Conservation (phyloP, 2,797 vertebrate species). For the Natrix natrix region DNA sequence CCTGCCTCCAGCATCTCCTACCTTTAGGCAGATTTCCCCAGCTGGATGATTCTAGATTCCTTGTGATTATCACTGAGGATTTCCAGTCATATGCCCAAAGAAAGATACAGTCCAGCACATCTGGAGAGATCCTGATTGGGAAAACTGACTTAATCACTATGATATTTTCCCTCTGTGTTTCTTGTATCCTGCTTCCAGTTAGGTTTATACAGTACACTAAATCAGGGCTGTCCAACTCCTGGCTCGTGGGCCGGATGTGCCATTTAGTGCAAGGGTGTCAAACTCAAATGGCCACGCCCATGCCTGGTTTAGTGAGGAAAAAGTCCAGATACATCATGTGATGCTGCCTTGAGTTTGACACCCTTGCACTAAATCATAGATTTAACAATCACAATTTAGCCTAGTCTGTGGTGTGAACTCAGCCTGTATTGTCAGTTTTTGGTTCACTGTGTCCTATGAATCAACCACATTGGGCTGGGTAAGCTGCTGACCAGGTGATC, state of each 20-base stretch:
- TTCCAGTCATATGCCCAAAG: not conserved
- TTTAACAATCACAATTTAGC: not conserved
- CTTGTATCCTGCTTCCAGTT: not conserved
- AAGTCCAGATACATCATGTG: no score
- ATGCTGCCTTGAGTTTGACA: no score
- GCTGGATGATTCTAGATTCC: not conserved
- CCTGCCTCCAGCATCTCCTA: not conserved
- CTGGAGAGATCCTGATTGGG: not conserved
- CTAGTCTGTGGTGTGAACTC: not conserved
- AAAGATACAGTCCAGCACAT: not conserved
- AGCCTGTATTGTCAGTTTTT: not conserved
- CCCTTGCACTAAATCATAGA: not conserved
- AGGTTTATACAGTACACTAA: not conserved
- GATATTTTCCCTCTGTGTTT: not conserved
- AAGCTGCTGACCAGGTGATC: not conserved
- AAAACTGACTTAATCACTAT: not conserved
- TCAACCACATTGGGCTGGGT: not conserved
- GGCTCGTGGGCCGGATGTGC: no score
- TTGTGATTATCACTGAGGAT: not conserved
- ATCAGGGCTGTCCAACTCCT: not conserved
- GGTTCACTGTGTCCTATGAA: not conserved
- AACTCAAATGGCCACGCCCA: no score
- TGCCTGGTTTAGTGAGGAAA: no score
- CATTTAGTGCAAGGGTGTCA: no score
- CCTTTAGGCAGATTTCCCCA: not conserved